phyloP scores from a whole-genome alignment of 1,140 invertebrate species.

The Lepidurus arcticus region DNA sequence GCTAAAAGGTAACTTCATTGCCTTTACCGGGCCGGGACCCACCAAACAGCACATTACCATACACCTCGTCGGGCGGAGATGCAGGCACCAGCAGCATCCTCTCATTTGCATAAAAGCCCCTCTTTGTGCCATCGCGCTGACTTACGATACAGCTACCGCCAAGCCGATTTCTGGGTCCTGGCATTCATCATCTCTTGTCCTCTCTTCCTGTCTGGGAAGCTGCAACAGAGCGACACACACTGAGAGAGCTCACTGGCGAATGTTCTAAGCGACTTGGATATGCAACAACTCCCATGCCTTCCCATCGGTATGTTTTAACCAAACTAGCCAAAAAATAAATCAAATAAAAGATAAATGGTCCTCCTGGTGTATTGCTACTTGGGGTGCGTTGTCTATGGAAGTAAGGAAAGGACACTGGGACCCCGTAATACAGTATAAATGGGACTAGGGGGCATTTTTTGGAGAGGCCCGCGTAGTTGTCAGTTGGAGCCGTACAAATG shows the following conservation, averaged over 20 bases:
- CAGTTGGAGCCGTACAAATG: constrained; percentile 18
- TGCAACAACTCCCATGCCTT: neutral
- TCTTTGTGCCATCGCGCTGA: constrained; percentile 2
- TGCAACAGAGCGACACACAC: neutral
- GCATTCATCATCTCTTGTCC: constrained; percentile 17
- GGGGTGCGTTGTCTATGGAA: neutral
- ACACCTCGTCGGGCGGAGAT: neutral
- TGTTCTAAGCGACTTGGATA: neutral
- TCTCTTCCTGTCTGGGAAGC: neutral
- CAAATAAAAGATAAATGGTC: neutral
- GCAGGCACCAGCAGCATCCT: constrained; percentile 13
- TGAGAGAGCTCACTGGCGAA: neutral
- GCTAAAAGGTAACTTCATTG: neutral
- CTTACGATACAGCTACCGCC: constrained; percentile 13
- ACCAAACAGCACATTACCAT: neutral
- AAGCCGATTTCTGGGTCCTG: neutral
- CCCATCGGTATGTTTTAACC: neutral
- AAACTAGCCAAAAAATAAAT: neutral
- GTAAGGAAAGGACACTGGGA: neutral
- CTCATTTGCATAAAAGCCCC: constrained; percentile 19
- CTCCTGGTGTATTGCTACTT: neutral
- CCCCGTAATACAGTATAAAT: neutral
- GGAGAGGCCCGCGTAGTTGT: neutral
- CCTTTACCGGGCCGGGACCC: neutral
- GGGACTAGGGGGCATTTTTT: neutral